Conservation (phyloP, 2,888 invertebrate species). For the Anaspis maculata region DNA sequence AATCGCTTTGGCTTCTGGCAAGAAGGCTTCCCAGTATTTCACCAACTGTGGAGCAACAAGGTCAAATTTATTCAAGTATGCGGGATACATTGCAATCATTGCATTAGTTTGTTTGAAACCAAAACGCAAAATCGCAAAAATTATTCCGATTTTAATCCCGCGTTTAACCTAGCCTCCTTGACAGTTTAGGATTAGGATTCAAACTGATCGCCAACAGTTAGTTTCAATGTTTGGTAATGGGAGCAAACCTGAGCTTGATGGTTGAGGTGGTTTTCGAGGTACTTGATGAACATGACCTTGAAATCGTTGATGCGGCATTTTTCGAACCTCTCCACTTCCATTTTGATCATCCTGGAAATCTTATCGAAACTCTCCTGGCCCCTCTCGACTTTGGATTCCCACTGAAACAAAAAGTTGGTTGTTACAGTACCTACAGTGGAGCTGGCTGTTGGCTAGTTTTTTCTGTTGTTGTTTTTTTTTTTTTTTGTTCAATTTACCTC, state of each 20-base stretch:
- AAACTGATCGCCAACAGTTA: too few species aligned
- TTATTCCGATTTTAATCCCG: too few species aligned
- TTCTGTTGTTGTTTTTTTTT: too few species aligned
- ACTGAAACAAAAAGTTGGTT: constrained; percentile 49
- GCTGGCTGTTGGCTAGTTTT: background rate
- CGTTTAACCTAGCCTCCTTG: too few species aligned
- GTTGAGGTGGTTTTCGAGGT: constrained; percentile 88
- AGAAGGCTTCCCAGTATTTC: constrained; percentile 92
- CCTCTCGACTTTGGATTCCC: constrained; percentile 94
- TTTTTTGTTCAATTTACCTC: constrained; percentile 74
- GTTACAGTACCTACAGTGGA: background rate
- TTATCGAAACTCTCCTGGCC: constrained; percentile 94
- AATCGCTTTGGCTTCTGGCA: constrained; percentile 91
- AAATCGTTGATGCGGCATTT: constrained; percentile 81
- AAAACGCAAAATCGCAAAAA: too few species aligned
- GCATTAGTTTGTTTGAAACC: too few species aligned
- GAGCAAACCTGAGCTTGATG: constrained; percentile 96
- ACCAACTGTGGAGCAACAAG: constrained; percentile 56
- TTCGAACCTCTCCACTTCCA: constrained; percentile 90
- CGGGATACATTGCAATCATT: background rate
- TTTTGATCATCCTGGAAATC: constrained; percentile 88
- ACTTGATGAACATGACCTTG: constrained; percentile 79
- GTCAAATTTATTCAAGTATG: background rate
- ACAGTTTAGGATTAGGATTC: too few species aligned
- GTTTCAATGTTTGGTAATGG: too few species aligned